These are phyloP conservation scores for Phylloscopus collybita DNA, from an alignment of 2,797 vertebrate species.

Conservation along the genomic window DNA sequence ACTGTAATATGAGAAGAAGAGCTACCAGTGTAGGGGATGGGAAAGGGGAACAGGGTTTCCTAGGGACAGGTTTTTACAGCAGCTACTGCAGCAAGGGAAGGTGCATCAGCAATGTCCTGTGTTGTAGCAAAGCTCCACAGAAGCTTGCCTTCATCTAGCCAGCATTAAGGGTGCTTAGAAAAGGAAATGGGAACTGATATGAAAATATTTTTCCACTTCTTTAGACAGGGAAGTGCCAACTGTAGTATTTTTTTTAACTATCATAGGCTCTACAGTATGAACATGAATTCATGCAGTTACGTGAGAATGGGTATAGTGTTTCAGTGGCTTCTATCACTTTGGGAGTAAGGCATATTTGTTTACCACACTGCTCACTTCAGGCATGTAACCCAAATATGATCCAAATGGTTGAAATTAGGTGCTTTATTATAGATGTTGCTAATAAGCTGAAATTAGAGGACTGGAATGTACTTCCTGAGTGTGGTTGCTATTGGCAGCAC, in stretches of 20 bases:
- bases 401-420: not conserved
- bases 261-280: not conserved
- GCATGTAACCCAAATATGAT: not conserved
- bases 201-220: not conserved
- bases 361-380: not conserved
- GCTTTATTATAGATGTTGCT: not conserved
- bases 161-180: not conserved
- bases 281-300: not conserved
- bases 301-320: not conserved
- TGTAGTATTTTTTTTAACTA: not conserved
- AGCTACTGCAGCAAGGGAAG: not conserved
- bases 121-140: not conserved
- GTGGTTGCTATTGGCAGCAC: not conserved
- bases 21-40: not conserved
- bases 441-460: not conserved
- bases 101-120: not conserved
- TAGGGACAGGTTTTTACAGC: not conserved
- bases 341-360: not conserved
- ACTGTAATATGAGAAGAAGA: not conserved
- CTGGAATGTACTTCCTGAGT: not conserved
- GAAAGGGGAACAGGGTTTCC: not conserved
- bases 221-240: not conserved
- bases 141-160: not conserved
- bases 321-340: not conserved
- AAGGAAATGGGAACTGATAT: not conserved